Conservation (phyloP, 2,888 invertebrate genomes). For the Cataglyphis altisquamis region DNA sequence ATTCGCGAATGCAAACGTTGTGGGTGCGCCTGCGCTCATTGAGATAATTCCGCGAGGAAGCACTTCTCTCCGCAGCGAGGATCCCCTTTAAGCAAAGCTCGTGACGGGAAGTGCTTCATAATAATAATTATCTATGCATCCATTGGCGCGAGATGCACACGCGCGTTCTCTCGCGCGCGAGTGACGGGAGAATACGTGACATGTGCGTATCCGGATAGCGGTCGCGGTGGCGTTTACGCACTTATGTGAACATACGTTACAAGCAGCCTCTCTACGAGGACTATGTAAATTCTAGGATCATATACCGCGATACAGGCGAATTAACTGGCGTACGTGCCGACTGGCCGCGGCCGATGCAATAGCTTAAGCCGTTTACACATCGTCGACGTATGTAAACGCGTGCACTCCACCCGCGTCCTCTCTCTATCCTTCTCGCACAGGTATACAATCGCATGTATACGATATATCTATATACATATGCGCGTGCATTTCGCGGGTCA, state of each 20-base stretch:
- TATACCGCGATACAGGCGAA: conserved; percentile 77
- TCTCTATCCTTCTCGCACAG: neutral
- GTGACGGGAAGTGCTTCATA: conserved; percentile 33
- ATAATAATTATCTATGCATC: conserved; percentile 51
- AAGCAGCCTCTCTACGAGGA: conserved; percentile 40
- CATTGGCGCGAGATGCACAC: neutral
- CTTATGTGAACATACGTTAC: conserved; percentile 61
- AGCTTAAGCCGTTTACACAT: conserved; percentile 77
- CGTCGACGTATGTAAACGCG: conserved; percentile 61
- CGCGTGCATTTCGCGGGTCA: conserved; percentile 33
- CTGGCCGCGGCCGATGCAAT: conserved; percentile 69
- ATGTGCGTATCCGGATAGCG: conserved; percentile 8
- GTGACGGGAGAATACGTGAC: neutral
- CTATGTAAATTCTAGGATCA: conserved; percentile 80
- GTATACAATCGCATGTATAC: neutral
- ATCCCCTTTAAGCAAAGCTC: conserved; percentile 43
- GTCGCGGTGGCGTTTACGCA: conserved; percentile 62
- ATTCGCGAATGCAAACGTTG: conserved; percentile 1
- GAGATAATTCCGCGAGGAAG: neutral
- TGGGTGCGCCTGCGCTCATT: neutral
- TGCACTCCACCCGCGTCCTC: conserved; percentile 20
- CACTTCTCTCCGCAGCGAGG: neutral
- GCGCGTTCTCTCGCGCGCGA: neutral
- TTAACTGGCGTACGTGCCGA: conserved; percentile 77
- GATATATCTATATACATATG: neutral